Base-by-base conservation (phyloP, 1,140 invertebrate species). In the Drosophila virilis region DNA sequence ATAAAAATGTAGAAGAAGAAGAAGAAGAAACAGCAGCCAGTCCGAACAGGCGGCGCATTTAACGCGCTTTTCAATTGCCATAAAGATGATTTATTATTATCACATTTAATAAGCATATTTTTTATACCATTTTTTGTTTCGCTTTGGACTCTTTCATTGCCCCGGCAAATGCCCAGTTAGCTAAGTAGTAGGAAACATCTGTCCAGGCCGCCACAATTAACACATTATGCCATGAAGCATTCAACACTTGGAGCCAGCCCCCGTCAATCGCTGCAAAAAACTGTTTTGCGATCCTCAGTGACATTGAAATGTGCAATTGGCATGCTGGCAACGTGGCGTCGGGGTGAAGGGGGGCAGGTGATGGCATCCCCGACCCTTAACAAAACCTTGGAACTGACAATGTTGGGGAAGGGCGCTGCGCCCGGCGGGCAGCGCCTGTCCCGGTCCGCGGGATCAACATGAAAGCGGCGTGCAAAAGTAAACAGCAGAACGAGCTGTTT, bases 51-150 rank as follows among this genome's bases (percentile, higher is more conserved):
- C 37, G 70, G 38, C 70, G 69, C 64, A 80, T 80, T 88, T 88
- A 77, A 48, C 74, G 68, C 74, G 80, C 84, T 72, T 89, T 89
- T 89, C 85, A 89, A 84, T 89, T 83, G 80, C 80, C 85, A 89
- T 89, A 90, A 90, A 90, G 60, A 90, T 90, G 86, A 90, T 90
- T 90, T 90, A 90, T 90, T 77, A 82, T 77, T 61, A 60, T 64
- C 38, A 66, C 78, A 80, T 85, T 90, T 90, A 90, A 90, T 90
- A 90, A 81, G 85, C 81, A 90, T 67, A 81, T 28, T 28, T 28
- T 28, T 28, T 28, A 5, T 28, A 28, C 22, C 4, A 90, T 91
- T 77, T 79, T 65, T 58, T 28, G 13, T 28, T 51, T 66, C 54
- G 52, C 72, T 72, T 72, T 66, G 15, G 37, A 60, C 62, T 48